Evolutionary conservation across 1,140 invertebrate species (phyloP).

Genomic region (Hycleus cichorii): DNA sequence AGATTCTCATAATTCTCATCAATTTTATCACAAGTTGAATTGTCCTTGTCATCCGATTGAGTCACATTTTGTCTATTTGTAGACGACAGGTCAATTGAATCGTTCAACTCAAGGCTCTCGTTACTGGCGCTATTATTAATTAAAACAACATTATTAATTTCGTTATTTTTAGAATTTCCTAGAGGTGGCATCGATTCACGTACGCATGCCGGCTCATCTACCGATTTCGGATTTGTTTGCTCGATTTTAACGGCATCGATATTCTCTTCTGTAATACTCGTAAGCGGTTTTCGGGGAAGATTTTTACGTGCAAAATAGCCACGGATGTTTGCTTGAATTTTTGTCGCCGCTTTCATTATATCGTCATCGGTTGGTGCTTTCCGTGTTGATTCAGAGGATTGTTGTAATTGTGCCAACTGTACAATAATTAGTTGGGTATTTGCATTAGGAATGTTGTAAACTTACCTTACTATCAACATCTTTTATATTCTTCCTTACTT

Average conservation of each 20-base stretch:
- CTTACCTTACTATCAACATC: conserved; percentile 16
- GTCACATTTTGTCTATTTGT: too few species aligned
- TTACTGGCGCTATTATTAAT: background rate
- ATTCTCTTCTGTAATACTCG: background rate
- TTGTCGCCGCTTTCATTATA: conserved; percentile 54
- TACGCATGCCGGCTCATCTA: conserved; percentile 8
- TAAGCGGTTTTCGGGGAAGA: background rate
- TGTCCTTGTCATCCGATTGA: too few species aligned
- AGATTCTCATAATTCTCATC: conserved; percentile 6
- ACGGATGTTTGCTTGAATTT: conserved; percentile 62
- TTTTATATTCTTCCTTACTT: conserved; percentile 16
- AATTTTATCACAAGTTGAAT: background rate
- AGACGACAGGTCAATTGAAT: too few species aligned
- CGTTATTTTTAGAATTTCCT: conserved; percentile 11
- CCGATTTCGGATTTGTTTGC: conserved; percentile 2
- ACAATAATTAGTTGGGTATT: background rate
- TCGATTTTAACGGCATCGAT: background rate
- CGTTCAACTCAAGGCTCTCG: too few species aligned
- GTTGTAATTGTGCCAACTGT: conserved; percentile 1
- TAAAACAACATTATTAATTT: background rate
- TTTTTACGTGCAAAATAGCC: conserved; percentile 59
- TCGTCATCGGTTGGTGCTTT: conserved; percentile 20
- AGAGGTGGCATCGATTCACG: too few species aligned
- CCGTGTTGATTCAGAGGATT: conserved; percentile 1
- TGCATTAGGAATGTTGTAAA: background rate